Conservation (phyloP, 2,888 invertebrate species). For the Ormia ochracea region DNA sequence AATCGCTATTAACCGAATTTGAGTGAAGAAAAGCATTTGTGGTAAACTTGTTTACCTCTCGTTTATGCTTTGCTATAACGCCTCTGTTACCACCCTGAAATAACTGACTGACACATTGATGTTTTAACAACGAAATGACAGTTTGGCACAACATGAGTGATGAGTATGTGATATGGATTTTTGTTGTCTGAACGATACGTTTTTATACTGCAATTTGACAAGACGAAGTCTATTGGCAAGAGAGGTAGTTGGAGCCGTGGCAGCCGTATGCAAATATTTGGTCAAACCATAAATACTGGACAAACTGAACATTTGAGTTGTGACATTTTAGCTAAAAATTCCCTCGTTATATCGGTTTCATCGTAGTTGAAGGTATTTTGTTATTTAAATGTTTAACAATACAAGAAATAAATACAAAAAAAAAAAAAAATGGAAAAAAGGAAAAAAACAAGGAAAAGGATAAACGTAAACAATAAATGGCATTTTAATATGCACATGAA, state of each 20-base stretch:
- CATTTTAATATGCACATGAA: conserved; percentile 61
- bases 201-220: conserved; percentile 30
- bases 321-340: conserved; percentile 8
- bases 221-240: conserved; percentile 43
- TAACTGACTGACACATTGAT: conserved; percentile 63
- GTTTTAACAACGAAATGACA: conserved; percentile 60
- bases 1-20: too few relatives aligned
- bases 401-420: conserved; percentile 28
- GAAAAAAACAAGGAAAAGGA: not conserved
- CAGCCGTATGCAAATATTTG: conserved; percentile 57
- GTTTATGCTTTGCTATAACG: not conserved
- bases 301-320: conserved; percentile 27
- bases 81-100: conserved; percentile 54
- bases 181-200: conserved; percentile 3
- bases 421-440: conserved; percentile 6
- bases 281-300: conserved; percentile 56
- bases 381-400: conserved; percentile 55
- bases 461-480: conserved; percentile 29
- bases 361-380: conserved; percentile 41
- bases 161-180: conserved; percentile 58
- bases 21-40: too few relatives aligned
- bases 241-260: conserved; percentile 24
- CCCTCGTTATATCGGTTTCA: conserved; percentile 5
- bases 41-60: not conserved
- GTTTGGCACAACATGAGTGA: conserved; percentile 53